Evolutionary conservation across 92 coral and sea anemone genomes (phyloP).

Genomic region (Galaxea fascicularis): DNA sequence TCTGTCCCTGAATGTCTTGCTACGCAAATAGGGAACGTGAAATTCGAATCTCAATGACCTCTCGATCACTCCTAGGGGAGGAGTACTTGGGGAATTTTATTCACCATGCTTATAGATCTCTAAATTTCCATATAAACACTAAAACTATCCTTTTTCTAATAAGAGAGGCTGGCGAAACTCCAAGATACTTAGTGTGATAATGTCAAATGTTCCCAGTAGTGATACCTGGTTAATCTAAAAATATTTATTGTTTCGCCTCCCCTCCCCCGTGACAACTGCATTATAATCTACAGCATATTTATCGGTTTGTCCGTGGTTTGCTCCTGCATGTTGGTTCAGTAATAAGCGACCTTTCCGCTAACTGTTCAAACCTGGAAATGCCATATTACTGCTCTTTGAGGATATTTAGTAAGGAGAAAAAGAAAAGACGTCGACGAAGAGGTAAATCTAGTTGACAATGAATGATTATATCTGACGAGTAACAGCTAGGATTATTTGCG

Average conservation of each 20-base stretch:
- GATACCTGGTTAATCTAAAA: neutral
- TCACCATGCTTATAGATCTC: neutral
- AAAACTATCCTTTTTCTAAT: neutral
- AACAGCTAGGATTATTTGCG: slow-evolving; percentile 42
- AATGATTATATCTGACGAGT: slow-evolving; percentile 33
- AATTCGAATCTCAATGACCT: slow-evolving; percentile 47
- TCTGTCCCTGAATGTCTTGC: slow-evolving; percentile 23
- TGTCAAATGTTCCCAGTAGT: neutral
- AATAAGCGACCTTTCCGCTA: slow-evolving; percentile 57
- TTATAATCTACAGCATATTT: slow-evolving; percentile 27
- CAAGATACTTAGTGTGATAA: neutral
- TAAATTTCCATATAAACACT: neutral
- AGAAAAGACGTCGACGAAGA: slow-evolving; percentile 68
- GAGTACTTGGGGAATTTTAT: neutral
- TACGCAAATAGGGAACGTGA: slow-evolving; percentile 52
- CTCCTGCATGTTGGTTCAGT: slow-evolving; percentile 48
- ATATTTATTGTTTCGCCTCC: neutral
- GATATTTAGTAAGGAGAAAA: slow-evolving; percentile 82
- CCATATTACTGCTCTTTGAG: slow-evolving; percentile 84
- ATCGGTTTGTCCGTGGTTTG: slow-evolving; percentile 47
- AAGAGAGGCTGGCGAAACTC: neutral
- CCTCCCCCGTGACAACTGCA: slow-evolving; percentile 7
- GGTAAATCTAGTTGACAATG: slow-evolving; percentile 56
- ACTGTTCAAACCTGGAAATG: slow-evolving; percentile 54
- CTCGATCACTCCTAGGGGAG: slow-evolving; percentile 3